phyloP scores from a whole-genome alignment of 2,888 invertebrate genomes.

The Xanthorhoe designata region DNA sequence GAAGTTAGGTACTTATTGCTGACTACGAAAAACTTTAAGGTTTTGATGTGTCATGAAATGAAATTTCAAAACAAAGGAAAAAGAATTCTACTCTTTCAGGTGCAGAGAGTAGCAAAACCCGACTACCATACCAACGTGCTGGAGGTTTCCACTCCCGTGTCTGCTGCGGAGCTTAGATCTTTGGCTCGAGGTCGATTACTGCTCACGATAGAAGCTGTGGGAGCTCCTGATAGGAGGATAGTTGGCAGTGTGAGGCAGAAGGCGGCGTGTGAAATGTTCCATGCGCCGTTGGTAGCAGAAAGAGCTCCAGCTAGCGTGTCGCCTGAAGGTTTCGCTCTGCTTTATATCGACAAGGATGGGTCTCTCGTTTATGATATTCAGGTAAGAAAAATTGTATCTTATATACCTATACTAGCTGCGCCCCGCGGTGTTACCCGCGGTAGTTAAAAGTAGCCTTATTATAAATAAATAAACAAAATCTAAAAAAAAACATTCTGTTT shows the following conservation, averaged over 20 bases:
- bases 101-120: slow-evolving; percentile 89
- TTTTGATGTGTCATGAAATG: background rate
- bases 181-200: slow-evolving; percentile 91
- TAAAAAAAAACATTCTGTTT: slow-evolving; percentile 35
- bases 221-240: slow-evolving; percentile 87
- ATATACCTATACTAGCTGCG: too few relatives aligned
- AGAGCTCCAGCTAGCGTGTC: slow-evolving; percentile 72
- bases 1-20: background rate
- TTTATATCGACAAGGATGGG: slow-evolving; percentile 92
- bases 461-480: too few relatives aligned
- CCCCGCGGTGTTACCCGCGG: too few relatives aligned
- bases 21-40: background rate
- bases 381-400: slow-evolving; percentile 55
- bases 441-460: too few relatives aligned
- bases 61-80: slow-evolving; percentile 32
- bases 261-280: slow-evolving; percentile 92
- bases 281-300: slow-evolving; percentile 87
- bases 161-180: slow-evolving; percentile 90
- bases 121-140: slow-evolving; percentile 91
- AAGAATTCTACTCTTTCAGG: slow-evolving; percentile 64
- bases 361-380: slow-evolving; percentile 91
- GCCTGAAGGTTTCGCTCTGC: slow-evolving; percentile 90
- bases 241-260: slow-evolving; percentile 90
- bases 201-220: slow-evolving; percentile 89
- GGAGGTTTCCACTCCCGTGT: slow-evolving; percentile 92